Evolutionary conservation across 2,113 vertebrate species (phyloP).

Genomic region (Agapornis roseicollis): DNA sequence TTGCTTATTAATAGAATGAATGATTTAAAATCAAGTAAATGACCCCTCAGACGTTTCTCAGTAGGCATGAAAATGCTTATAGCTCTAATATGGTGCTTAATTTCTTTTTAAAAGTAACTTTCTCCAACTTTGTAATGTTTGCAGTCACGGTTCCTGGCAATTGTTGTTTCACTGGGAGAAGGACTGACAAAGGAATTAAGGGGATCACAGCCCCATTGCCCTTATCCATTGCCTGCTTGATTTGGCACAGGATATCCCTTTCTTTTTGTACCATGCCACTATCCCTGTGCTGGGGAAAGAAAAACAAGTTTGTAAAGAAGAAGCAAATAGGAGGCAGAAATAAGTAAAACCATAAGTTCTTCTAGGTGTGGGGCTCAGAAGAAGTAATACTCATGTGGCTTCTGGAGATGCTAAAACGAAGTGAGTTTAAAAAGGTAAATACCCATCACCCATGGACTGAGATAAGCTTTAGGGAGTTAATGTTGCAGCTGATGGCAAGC

Average conservation of each 20-base stretch:
- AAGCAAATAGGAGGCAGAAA: not conserved
- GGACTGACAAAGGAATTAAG: not conserved
- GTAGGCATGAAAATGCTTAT: not conserved
- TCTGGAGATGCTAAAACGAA: not conserved
- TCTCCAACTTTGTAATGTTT: not conserved
- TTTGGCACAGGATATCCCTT: not conserved
- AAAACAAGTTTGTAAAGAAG: not conserved
- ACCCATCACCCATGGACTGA: too few relatives aligned
- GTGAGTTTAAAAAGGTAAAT: not conserved
- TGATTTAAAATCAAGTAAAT: constrained; percentile 36
- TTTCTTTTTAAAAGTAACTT: not conserved
- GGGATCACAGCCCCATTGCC: not conserved
- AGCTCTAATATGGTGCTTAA: not conserved
- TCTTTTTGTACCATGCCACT: not conserved
- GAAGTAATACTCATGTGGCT: not conserved
- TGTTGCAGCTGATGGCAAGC: not conserved
- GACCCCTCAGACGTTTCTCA: not conserved
- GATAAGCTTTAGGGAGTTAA: not conserved
- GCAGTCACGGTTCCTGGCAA: not conserved
- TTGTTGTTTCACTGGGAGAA: not conserved
- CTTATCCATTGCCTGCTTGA: not conserved
- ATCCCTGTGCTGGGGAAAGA: fast-evolving
- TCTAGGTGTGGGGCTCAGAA: not conserved
- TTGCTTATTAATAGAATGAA: constrained; percentile 47
- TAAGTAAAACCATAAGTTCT: not conserved